A percentile compares a stretch with the other conserved stretches of the same genome.
Conservation (phyloP, 2,797 vertebrate genomes). For the Trachops cirrhosus region DNA sequence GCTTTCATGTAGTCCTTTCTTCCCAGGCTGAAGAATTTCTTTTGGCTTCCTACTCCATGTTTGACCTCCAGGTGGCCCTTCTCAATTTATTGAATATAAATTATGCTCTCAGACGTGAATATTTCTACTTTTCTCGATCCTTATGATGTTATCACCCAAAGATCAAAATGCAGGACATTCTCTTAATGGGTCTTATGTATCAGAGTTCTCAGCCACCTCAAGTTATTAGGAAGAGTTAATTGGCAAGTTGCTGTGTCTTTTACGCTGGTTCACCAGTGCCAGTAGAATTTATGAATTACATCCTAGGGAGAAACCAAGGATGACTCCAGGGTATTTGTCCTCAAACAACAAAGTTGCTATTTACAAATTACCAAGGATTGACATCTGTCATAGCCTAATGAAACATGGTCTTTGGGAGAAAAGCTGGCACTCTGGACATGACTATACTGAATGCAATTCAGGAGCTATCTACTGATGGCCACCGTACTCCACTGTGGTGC, state of each 20-base stretch:
- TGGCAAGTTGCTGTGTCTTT: neutral
- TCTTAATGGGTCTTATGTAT: neutral
- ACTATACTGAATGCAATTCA: neutral
- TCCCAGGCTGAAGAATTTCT: neutral
- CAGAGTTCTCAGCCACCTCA: neutral
- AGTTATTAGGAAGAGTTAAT: slow-evolving; percentile 11
- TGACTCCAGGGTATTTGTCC: slow-evolving; percentile 9
- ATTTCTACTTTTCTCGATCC: slow-evolving; percentile 21
- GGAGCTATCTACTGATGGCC: neutral
- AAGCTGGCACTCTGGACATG: neutral
- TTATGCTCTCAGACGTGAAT: slow-evolving; percentile 40
- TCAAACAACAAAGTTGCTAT: slow-evolving; percentile 44
- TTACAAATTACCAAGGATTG: slow-evolving; percentile 7
- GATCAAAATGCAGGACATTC: neutral
- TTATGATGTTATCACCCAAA: neutral
- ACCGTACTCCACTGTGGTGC: neutral
- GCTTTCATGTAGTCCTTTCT: neutral
- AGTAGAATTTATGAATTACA: slow-evolving; percentile 24
- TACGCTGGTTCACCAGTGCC: neutral
- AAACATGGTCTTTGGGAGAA: neutral
- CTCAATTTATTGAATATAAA: slow-evolving; percentile 38
- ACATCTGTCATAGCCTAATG: neutral
- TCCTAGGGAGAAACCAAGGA: slow-evolving; percentile 30
- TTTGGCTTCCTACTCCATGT: neutral
- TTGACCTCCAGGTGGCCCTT: neutral